phyloP scores from a whole-genome alignment of 2,113 vertebrate genomes.

The Ellobius talpinus region DNA sequence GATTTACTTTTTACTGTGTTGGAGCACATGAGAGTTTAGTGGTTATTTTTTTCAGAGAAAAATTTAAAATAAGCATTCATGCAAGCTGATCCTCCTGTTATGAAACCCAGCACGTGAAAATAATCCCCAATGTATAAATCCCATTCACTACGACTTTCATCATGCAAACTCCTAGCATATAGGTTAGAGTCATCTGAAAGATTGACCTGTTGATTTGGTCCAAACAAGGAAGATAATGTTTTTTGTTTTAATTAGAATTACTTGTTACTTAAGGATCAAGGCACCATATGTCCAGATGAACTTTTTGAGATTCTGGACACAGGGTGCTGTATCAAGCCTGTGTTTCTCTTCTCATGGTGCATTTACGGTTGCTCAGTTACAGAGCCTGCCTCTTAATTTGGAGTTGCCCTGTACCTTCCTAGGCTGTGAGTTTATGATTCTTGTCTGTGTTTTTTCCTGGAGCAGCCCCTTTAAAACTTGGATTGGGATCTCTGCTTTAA shows the following conservation, averaged over 20 bases:
- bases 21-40: neutral
- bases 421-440: neutral
- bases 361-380: neutral
- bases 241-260: neutral
- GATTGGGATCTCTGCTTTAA: constrained; percentile 1
- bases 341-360: neutral
- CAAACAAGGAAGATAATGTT: neutral
- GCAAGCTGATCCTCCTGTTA: neutral
- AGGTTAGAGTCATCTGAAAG: neutral
- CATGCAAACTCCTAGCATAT: neutral
- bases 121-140: constrained; percentile 16
- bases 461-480: neutral
- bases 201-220: neutral
- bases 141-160: neutral
- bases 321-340: neutral
- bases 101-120: neutral
- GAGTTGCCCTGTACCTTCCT: neutral
- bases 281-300: neutral
- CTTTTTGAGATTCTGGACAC: neutral
- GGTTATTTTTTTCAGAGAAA: constrained; percentile 33
- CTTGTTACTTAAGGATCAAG: constrained; percentile 30
- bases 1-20: constrained; percentile 4
- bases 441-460: neutral
- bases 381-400: neutral
- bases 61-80: constrained; percentile 42